Evolutionary conservation across 2,888 invertebrate genomes (phyloP).

Genomic region (Pemphredon lugubris): DNA sequence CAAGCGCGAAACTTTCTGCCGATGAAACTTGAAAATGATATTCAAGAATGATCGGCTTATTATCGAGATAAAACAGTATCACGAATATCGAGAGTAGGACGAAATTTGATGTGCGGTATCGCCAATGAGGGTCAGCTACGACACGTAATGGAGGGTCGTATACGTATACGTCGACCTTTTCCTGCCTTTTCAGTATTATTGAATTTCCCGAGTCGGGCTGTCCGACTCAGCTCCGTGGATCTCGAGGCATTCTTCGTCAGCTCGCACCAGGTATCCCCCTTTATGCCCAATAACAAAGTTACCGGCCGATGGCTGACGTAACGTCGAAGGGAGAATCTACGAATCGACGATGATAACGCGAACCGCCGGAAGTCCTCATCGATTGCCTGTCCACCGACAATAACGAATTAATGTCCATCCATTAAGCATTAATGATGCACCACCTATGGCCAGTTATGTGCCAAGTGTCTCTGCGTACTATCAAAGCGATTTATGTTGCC

Average conservation of each 20-base stretch:
- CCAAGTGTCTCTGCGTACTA: slow-evolving; percentile 54
- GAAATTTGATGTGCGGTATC: slow-evolving; percentile 4
- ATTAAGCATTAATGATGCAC: slow-evolving; percentile 64
- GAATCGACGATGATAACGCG: slow-evolving; percentile 11
- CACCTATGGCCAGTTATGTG: slow-evolving; percentile 42
- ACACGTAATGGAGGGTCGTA: neutral
- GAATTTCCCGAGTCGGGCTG: slow-evolving; percentile 8
- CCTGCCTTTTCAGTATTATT: slow-evolving; percentile 8
- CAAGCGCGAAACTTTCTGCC: too few relatives aligned
- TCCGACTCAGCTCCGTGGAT: neutral
- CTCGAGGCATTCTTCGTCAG: slow-evolving; percentile 21
- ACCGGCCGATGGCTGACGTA: too few relatives aligned
- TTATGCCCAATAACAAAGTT: neutral
- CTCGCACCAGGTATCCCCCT: slow-evolving; percentile 35
- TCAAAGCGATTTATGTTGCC: slow-evolving; percentile 54
- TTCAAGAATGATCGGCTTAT: neutral
- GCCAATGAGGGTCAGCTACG: slow-evolving; percentile 8
- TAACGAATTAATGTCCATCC: slow-evolving; percentile 61
- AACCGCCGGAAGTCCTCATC: slow-evolving; percentile 30
- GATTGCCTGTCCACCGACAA: slow-evolving; percentile 51
- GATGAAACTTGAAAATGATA: neutral
- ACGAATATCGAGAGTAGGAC: neutral
- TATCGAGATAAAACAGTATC: neutral
- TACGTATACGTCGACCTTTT: neutral
- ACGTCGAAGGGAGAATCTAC: neutral